phyloP scores from a whole-genome alignment of 1,140 invertebrate genomes.

The Scylla paramamosain region DNA sequence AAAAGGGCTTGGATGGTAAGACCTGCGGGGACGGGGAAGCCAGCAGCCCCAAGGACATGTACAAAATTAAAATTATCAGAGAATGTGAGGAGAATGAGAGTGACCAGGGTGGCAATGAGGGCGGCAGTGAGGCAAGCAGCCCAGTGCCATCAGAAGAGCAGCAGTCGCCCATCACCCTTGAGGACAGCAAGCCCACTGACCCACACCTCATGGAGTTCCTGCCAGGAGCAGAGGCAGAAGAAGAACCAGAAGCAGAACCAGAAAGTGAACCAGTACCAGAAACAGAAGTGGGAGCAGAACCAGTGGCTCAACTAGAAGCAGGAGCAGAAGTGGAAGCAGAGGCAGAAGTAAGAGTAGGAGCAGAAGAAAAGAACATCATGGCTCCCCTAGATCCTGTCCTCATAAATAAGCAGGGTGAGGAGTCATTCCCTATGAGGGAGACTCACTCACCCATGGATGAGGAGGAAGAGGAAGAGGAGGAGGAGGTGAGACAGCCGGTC shows the following conservation, averaged over 20 bases:
- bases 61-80: slow-evolving; percentile 36
- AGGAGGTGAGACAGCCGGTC: not conserved
- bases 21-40: slow-evolving; percentile 21
- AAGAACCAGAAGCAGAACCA: no score
- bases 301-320: not conserved
- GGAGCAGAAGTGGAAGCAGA: no score
- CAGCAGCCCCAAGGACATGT: not conserved
- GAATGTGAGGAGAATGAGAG: slow-evolving; percentile 46
- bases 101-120: slow-evolving; percentile 55
- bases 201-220: slow-evolving; percentile 17
- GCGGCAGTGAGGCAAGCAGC: slow-evolving; percentile 61
- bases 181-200: slow-evolving; percentile 47
- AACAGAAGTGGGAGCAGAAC: not conserved
- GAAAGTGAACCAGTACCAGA: not conserved
- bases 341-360: no score
- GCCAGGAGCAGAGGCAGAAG: not conserved
- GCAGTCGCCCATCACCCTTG: slow-evolving; percentile 12
- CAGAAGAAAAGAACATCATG: not conserved
- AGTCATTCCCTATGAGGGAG: not conserved
- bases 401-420: not conserved
- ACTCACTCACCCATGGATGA: slow-evolving; percentile 28
- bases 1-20: not conserved
- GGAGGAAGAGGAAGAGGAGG: not conserved
- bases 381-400: not conserved
- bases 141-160: slow-evolving; percentile 55